phyloP scores from a whole-genome alignment of 2,888 invertebrate genomes.

The Protodeltote pygarga region DNA sequence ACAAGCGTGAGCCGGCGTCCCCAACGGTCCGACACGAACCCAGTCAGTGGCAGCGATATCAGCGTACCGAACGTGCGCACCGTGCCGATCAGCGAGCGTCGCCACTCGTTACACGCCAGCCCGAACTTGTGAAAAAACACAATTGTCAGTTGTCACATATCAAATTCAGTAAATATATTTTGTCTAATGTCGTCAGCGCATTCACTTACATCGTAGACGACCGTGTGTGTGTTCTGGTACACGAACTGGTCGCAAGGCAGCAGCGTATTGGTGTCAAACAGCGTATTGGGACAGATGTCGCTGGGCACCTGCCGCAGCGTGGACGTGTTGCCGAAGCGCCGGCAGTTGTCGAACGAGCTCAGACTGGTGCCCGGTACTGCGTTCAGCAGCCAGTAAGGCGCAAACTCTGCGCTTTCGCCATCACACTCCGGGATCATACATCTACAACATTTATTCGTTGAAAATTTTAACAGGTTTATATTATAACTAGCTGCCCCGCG shows the following conservation, averaged over 20 bases:
- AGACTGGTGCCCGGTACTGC: slow-evolving; percentile 71
- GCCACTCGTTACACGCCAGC: slow-evolving; percentile 89
- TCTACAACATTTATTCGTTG: too few relatives aligned
- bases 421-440: slow-evolving; percentile 71
- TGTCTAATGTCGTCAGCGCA: background rate
- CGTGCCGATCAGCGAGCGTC: slow-evolving; percentile 90
- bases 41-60: slow-evolving; percentile 89
- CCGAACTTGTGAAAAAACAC: slow-evolving; percentile 77
- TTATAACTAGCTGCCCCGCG: too few relatives aligned
- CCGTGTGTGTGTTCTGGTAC: slow-evolving; percentile 66
- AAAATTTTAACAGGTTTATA: too few relatives aligned
- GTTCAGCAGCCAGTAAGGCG: slow-evolving; percentile 75
- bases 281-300: slow-evolving; percentile 59
- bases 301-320: slow-evolving; percentile 11
- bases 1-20: slow-evolving; percentile 88
- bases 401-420: slow-evolving; percentile 54
- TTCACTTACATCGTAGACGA: slow-evolving; percentile 74
- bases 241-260: slow-evolving; percentile 62
- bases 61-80: slow-evolving; percentile 89
- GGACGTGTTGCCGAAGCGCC: slow-evolving; percentile 63
- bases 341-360: slow-evolving; percentile 75
- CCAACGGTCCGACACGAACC: slow-evolving; percentile 90
- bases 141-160: background rate
- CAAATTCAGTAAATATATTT: background rate
- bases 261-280: slow-evolving; percentile 57